These are phyloP conservation scores for Dorcus hopei DNA, from an alignment of 2,888 invertebrate genomes.

Conservation along the genomic window DNA sequence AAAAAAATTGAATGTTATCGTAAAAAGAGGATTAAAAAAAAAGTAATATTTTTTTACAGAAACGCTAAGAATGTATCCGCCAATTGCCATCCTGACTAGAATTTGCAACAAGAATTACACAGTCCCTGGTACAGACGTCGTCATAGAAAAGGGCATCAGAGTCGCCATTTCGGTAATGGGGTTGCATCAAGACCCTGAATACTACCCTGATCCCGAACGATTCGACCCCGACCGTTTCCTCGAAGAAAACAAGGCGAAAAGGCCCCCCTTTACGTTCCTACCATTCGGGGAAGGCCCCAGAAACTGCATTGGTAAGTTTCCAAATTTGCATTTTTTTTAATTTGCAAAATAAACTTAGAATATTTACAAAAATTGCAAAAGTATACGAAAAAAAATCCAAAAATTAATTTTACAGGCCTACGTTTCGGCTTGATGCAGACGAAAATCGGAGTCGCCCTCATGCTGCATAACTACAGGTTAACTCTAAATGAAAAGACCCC, in stretches of 20 bases:
- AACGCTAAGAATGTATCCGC: constrained; percentile 43
- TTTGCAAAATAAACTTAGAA: constrained; percentile 40
- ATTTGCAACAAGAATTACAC: constrained; percentile 29
- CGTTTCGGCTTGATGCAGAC: constrained; percentile 27
- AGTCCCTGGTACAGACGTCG: constrained; percentile 26
- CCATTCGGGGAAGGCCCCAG: constrained; percentile 34
- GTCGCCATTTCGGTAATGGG: constrained; percentile 30
- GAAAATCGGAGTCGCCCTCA: constrained; percentile 21
- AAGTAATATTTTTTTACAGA: constrained; percentile 28
- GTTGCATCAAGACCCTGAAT: constrained; percentile 37
- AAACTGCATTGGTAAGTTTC: constrained; percentile 16
- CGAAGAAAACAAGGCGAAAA: constrained; percentile 23
- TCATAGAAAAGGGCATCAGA: constrained; percentile 25
- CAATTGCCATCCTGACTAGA: constrained; percentile 31
- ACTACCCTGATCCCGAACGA: constrained; percentile 37
- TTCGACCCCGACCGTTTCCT: constrained; percentile 42
- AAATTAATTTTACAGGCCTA: constrained; percentile 44
- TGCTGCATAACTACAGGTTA: constrained; percentile 23
- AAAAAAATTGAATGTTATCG: too few species aligned
- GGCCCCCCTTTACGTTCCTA: constrained; percentile 28
- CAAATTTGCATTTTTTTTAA: not conserved
- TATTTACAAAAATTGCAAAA: too few species aligned
- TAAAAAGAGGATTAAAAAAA: too few species aligned
- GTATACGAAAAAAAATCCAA: too few species aligned
- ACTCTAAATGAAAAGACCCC: constrained; percentile 21